These are phyloP conservation scores for Epinotia demarniana DNA, from an alignment of 2,888 invertebrate genomes.

Conservation along the genomic window DNA sequence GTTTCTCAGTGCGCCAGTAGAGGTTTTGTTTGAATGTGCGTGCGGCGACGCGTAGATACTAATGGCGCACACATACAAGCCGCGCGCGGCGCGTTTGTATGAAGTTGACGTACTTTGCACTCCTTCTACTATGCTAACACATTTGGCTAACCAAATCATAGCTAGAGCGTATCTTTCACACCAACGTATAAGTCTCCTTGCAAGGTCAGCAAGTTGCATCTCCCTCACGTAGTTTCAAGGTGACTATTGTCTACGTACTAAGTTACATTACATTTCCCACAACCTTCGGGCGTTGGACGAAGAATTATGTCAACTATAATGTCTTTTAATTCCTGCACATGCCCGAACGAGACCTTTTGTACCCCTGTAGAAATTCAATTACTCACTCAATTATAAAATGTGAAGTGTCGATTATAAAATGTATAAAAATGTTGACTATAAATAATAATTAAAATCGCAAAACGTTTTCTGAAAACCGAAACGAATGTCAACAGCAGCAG, in stretches of 20 bases:
- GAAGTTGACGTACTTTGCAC: no score
- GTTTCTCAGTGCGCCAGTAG: no score
- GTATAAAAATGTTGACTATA: background rate
- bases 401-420: no score
- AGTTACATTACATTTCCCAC: background rate
- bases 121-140: no score
- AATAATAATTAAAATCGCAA: constrained; percentile 5
- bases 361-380: no score
- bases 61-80: no score
- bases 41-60: no score
- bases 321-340: no score
- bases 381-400: background rate
- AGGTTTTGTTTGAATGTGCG: no score
- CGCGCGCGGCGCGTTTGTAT: no score
- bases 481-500: constrained; percentile 29
- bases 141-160: background rate
- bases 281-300: background rate
- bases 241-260: background rate
- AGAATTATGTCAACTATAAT: background rate
- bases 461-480: constrained; percentile 21
- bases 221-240: background rate
- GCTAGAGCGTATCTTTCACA: background rate
- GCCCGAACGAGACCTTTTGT: no score
- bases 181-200: background rate
- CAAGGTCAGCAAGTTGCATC: background rate